These are phyloP conservation scores for Prenolepis imparis DNA, from an alignment of 2,888 invertebrate species.

Conservation along the genomic window DNA sequence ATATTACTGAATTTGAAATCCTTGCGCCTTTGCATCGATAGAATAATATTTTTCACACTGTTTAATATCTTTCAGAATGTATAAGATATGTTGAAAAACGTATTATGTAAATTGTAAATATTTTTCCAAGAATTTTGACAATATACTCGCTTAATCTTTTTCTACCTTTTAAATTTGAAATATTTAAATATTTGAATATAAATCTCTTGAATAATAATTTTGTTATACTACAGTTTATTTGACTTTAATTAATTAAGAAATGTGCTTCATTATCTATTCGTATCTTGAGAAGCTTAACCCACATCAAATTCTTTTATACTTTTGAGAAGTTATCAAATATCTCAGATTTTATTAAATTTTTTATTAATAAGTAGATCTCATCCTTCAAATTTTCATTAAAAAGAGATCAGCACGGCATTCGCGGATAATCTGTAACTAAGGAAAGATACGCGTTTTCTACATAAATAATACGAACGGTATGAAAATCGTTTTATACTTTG, in stretches of 20 bases:
- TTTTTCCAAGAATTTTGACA: not conserved
- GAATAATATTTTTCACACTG: not conserved
- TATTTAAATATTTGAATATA: not conserved
- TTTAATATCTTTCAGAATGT: not conserved
- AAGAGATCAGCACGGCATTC: not conserved
- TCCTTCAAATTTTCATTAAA: not conserved
- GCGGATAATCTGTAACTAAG: not conserved
- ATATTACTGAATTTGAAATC: slow-evolving; percentile 14
- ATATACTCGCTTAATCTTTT: not conserved
- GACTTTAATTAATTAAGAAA: not conserved
- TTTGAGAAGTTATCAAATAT: not conserved
- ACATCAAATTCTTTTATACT: not conserved
- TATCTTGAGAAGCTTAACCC: not conserved
- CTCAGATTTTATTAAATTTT: slow-evolving; percentile 11
- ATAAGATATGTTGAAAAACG: not conserved
- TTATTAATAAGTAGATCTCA: not conserved
- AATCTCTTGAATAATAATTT: not conserved
- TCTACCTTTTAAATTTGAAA: not conserved
- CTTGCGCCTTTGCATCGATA: not conserved
- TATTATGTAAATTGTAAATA: not conserved
- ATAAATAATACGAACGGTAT: not conserved
- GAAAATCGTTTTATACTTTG: not conserved
- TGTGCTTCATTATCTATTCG: not conserved
- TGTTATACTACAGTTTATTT: not conserved
- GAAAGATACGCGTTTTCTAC: not conserved